Evolutionary conservation across 2,797 vertebrate genomes (phyloP).

Genomic region (Lerista edwardsae): DNA sequence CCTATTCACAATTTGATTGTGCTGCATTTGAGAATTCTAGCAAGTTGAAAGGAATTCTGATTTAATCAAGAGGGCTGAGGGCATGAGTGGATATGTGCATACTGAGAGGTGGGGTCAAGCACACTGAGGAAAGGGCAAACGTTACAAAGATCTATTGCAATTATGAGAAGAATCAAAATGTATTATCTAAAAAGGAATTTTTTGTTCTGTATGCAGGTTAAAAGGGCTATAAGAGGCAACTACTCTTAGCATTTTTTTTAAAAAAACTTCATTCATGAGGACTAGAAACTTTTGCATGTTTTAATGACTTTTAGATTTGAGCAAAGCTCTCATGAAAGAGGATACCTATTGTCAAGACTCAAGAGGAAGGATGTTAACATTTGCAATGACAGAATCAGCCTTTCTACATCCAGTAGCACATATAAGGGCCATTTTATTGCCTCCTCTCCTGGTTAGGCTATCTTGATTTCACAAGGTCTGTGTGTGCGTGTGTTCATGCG

Average conservation of each 20-base stretch:
- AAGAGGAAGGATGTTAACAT: background rate
- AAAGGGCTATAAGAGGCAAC: background rate
- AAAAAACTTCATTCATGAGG: background rate
- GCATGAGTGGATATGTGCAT: background rate
- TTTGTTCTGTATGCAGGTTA: background rate
- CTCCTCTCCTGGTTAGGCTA: background rate
- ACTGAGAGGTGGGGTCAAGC: background rate
- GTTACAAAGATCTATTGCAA: background rate
- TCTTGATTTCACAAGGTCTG: conserved; percentile 19
- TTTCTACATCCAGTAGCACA: background rate
- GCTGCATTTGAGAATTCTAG: background rate
- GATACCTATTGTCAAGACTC: background rate
- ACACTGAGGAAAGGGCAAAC: background rate
- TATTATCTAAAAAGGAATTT: background rate
- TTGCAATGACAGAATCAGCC: background rate
- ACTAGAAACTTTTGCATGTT: background rate
- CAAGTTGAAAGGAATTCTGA: background rate
- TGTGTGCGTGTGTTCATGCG: background rate
- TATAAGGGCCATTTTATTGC: background rate
- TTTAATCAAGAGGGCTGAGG: background rate
- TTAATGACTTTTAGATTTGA: background rate
- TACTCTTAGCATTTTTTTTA: background rate
- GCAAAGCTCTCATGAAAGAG: background rate
- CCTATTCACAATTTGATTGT: background rate
- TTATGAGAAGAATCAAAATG: background rate